Evolutionary conservation across 2,888 invertebrate genomes (phyloP), one percentile per base, ranked within the genome.

Genomic region (Fragum whitleyi): DNA sequence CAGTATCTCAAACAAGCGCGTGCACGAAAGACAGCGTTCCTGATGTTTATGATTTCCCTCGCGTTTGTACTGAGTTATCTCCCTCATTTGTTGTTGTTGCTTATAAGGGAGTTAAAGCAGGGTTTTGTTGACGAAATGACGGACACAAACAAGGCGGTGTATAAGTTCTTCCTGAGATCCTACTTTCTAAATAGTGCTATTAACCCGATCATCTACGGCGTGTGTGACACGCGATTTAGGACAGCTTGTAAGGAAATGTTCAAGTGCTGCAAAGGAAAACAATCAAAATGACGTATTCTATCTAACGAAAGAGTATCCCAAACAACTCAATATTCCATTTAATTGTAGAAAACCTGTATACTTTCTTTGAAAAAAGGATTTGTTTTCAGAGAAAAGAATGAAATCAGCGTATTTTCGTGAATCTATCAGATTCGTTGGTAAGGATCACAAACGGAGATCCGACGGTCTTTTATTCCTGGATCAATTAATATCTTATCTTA

Each of bases 181-280:
- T 89, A 88, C 42, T 89, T 87, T 47, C 39, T 88, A 11, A 87
- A 88, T 74, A 86, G 88, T 68, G 87, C 89, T 5, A 77, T 88
- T 11, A 90, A 90, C 65, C 89, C 90, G 0, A 71, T 90, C 26
- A 88, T 90, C 28, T 90, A 91, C 82, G 84, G 86, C 32, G 85
- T 89, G 55, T 86, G 86, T 57, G 88, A 86, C 61, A 42, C 76
- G 2, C 71, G 83, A 29, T 88, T 89, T 55, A 76, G 86, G 21
- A 67, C 59, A 2, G 83, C 76, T 11, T 83, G 79, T 26, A 77
- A 70, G 47, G 59, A 68, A 26, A 42, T 82, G 9, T 69, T 78
- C 26, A 61, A 51, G 6, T 53, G 69, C 29, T 69, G 69, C 42
- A 42, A 23, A 21, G 47, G 9, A 1, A 65, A 65, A 21, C 42